Percentiles rank a stretch among this genome's conserved stretches.
Conservation (phyloP, 2,113 vertebrate species). For the Psilopogon haemacephalus region DNA sequence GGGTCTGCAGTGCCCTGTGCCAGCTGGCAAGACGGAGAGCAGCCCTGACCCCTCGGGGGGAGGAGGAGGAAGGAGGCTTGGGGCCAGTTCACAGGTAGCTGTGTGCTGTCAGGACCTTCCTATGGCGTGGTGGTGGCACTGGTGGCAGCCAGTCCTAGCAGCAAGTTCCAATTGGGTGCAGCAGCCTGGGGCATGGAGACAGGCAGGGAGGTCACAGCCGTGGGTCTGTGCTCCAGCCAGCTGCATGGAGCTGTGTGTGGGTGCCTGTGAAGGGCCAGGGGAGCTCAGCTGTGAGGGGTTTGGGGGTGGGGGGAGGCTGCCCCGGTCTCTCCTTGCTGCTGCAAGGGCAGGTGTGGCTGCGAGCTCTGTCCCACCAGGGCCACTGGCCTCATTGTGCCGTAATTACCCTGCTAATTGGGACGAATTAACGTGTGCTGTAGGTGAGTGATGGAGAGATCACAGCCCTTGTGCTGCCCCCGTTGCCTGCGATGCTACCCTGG, state of each 20-base stretch:
- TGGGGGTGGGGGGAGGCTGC: too few relatives aligned
- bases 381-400: constrained; percentile 11
- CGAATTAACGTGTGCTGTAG: background rate
- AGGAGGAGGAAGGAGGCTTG: background rate
- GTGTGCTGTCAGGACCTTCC: background rate
- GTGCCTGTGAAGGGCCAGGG: background rate
- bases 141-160: background rate
- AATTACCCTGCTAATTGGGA: constrained; percentile 56
- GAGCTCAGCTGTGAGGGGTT: background rate
- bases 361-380: constrained; percentile 18
- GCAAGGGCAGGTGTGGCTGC: background rate
- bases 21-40: background rate
- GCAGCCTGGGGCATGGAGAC: fast-evolving
- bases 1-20: fast-evolving
- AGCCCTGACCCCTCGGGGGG: background rate
- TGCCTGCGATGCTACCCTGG: background rate
- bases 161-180: fast-evolving
- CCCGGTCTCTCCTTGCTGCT: background rate
- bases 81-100: fast-evolving
- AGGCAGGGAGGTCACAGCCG: background rate
- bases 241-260: fast-evolving
- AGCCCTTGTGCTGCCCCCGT: background rate
- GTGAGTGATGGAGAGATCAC: constrained; percentile 12
- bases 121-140: background rate
- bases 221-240: fast-evolving